Evolutionary conservation across 2,888 invertebrate species (phyloP).

Genomic region (Aelia acuminata): DNA sequence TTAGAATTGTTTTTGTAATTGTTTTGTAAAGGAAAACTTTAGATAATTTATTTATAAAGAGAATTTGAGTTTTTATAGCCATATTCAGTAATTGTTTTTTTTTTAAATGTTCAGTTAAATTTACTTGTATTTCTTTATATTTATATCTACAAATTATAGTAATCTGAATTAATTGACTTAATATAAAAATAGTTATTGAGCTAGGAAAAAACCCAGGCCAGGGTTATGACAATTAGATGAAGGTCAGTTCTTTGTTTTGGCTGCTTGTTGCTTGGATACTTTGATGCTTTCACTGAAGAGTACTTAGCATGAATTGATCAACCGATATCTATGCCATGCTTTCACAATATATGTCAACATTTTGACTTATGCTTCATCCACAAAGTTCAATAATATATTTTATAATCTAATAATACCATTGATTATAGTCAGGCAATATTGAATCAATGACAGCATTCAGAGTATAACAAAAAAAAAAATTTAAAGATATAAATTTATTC

Average conservation of each 20-base stretch:
- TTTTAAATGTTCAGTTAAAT: neutral
- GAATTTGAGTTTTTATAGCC: too few relatives aligned
- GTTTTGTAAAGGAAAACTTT: too few relatives aligned
- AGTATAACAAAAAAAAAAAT: neutral
- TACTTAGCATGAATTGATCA: constrained; percentile 60
- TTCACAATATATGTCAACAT: constrained; percentile 60
- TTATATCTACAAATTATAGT: too few relatives aligned
- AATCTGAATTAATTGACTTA: neutral
- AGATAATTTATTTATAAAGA: too few relatives aligned
- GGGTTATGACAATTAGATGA: constrained; percentile 58
- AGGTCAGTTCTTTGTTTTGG: constrained; percentile 58
- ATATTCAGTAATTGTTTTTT: neutral
- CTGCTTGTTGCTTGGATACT: constrained; percentile 53
- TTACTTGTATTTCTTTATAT: neutral
- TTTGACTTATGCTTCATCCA: constrained; percentile 6
- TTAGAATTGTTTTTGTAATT: too few relatives aligned
- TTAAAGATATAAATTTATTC: neutral
- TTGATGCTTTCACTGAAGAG: constrained; percentile 53
- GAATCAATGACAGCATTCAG: neutral
- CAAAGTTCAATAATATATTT: neutral
- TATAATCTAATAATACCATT: neutral
- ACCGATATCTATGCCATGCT: constrained; percentile 58
- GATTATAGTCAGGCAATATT: neutral
- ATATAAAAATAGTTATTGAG: neutral
- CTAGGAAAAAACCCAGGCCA: constrained; percentile 47